Evolutionary conservation across 2,888 invertebrate species (phyloP), one percentile per base, ranked within the genome.

Genomic region (Melanargia galathea): DNA sequence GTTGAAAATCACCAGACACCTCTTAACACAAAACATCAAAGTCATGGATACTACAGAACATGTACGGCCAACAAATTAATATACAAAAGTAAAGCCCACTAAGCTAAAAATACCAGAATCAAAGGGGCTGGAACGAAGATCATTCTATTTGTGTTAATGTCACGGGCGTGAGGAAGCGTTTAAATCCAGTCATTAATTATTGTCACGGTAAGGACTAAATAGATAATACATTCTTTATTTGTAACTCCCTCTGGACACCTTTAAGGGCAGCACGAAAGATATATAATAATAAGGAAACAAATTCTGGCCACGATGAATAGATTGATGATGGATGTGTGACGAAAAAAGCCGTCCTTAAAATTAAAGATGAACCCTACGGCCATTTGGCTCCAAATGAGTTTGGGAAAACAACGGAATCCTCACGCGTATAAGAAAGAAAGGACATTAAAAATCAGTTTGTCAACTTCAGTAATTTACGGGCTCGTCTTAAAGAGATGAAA

Each of bases 91-190:
- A 84, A 77, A 86, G 81, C 81, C 77, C 79, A 81, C 79, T 74
- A 75, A 82, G 83, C 90, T 90, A 90, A 91, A 91, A 90, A 91
- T 91, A 91, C 76, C 74, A 75, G 82, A 89, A 90, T 91, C 90
- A 91, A 91, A 91, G 89, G 90, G 88, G 89, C 86, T 84, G 79
- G 73, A 78, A 78, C 77, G 85, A 83, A 87, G 88, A 90, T 87
- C 85, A 87, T 86, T 90, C 90, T 91, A 91, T 91, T 91, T 91
- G 89, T 82, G 88, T 89, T 90, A 86, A 91, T 90, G 90, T 91
- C 91, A 90, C 90, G 90, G 90, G 88, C 91, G 91, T 90, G 90
- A 91, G 91, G 91, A 91, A 91, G 90, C 91, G 88, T 90, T 91
- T 90, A 91, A 91, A 89, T 90, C 91, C 90, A 87, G 80, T 84